Base-by-base conservation (phyloP, 2,888 invertebrate genomes). In the Drosophila quinaria region DNA sequence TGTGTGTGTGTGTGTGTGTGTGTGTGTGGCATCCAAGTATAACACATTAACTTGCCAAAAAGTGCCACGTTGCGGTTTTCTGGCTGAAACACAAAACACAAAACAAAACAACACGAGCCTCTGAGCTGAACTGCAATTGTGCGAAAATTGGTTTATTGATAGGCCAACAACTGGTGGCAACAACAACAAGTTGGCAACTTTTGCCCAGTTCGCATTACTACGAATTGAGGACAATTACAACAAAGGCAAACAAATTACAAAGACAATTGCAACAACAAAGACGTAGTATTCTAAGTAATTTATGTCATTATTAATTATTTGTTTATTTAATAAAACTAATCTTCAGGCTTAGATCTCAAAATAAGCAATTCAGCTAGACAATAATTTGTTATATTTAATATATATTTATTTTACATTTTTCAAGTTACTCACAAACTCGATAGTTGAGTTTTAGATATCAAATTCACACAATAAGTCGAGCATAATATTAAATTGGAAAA, bases 31-130 rank as follows among this genome's bases (percentile, higher is more conserved):
- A 70, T 60, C 74, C 70, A 77, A 78, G 70, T 66, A 69, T 67
- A 81, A 80, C 86, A 86, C 88, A 86, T 86, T 86, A 80, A 82
- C 74, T 82, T 78, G 80, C 80, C 83, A 71, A 84, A 84, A 84
- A 86, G 71, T 85, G 84, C 88, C 74, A 72, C 80, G 84, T 85
- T 85, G 86, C 88, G 84, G 84, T 72, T 86, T 86, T 82, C 52
- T 50, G 60, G 42, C 64, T 62, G 61, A 39, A 37, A 49, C 49
- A 31, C 56, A 54, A 47, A 39, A 60, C 61, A 25, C 1, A 5
- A 25, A 25, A 25, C 25, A 22, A 3, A 33, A 51, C 44, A 13
- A 52, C 35, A 39, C 47, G 33, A 52, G 31, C 22, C 31, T 17
- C 19, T 41, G 51, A 61, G 41, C 51, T 62, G 51, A 58, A 42